Conservation (phyloP, 1,140 invertebrate genomes). For the Formica exsecta region DNA sequence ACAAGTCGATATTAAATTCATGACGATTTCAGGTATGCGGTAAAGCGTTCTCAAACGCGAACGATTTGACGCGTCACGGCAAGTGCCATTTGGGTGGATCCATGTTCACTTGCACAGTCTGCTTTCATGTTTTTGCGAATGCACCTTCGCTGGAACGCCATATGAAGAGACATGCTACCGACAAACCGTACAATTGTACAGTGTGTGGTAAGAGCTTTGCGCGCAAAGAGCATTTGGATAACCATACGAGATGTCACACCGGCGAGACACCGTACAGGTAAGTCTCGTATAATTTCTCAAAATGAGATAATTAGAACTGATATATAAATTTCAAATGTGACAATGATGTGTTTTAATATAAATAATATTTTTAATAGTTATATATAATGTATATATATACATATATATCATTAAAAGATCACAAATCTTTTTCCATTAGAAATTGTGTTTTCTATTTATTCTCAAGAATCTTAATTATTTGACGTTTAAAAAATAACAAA, state of each 20-base stretch:
- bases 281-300: background rate
- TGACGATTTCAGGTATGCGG: constrained; percentile 88
- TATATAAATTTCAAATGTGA: too few species aligned
- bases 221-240: constrained; percentile 94
- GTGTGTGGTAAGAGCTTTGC: constrained; percentile 96
- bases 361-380: too few species aligned
- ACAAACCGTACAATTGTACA: constrained; percentile 93
- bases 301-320: background rate
- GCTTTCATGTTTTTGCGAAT: constrained; percentile 92
- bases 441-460: background rate
- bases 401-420: too few species aligned
- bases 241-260: constrained; percentile 93
- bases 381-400: too few species aligned
- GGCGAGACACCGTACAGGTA: constrained; percentile 93
- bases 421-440: background rate
- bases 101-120: constrained; percentile 91
- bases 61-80: constrained; percentile 92
- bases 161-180: constrained; percentile 92
- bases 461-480: background rate
- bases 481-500: background rate
- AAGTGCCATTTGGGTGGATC: constrained; percentile 93
- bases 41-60: constrained; percentile 92
- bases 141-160: constrained; percentile 90
- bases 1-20: background rate
- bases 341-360: too few species aligned